Evolutionary conservation across 2,113 vertebrate species (phyloP).

Genomic region (Oryzias woworae): DNA sequence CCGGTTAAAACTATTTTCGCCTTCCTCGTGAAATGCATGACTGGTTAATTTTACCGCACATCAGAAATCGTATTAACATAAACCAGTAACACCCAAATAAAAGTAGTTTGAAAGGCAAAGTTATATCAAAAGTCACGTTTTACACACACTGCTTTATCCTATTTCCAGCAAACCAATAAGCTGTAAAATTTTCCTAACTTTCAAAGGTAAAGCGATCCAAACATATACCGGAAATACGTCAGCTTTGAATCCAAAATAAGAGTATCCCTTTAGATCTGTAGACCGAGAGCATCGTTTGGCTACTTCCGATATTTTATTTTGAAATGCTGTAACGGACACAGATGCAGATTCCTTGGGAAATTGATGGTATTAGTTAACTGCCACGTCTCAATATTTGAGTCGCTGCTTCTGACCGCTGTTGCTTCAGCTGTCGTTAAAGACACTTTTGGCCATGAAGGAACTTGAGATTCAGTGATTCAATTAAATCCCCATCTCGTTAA

Average conservation of each 20-base stretch:
- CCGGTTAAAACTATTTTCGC: not conserved
- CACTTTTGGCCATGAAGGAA: not conserved
- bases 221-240: too few relatives aligned
- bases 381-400: constrained; percentile 76
- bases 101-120: not conserved
- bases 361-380: constrained; percentile 52
- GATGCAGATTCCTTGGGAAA: fast-evolving
- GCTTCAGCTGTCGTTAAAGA: constrained; percentile 4
- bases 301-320: constrained; percentile 40
- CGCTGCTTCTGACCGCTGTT: constrained; percentile 8
- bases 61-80: not conserved
- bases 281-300: not conserved
- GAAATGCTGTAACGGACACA: not conserved
- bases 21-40: constrained; percentile 1
- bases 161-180: constrained; percentile 18
- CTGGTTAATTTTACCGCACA: not conserved
- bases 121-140: too few relatives aligned
- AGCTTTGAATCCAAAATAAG: constrained; percentile 43
- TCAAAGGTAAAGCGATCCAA: too few relatives aligned
- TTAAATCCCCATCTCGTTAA: not conserved
- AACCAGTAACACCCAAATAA: too few relatives aligned
- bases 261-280: not conserved
- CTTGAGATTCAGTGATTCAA: constrained; percentile 3
- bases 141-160: not conserved
- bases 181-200: too few relatives aligned